These are phyloP conservation scores for Epinotia demarniana DNA, from an alignment of 2,888 invertebrate species.

Conservation along the genomic window DNA sequence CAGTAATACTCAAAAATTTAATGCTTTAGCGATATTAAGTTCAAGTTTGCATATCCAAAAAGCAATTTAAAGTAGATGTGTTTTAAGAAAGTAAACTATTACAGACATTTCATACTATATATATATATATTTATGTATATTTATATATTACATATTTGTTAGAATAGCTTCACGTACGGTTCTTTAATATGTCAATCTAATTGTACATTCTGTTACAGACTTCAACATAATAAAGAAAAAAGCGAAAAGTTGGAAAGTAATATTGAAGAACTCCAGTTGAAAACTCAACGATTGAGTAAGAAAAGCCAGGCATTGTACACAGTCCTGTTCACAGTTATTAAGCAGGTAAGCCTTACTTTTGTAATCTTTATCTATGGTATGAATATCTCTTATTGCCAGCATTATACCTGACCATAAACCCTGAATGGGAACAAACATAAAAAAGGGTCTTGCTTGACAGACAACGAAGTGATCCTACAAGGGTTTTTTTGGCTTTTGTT, in stretches of 20 bases:
- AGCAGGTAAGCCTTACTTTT: conserved; percentile 20
- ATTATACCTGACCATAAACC: too few relatives aligned
- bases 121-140: neutral
- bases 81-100: neutral
- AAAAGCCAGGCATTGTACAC: conserved; percentile 42
- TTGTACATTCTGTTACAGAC: conserved; percentile 49
- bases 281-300: conserved; percentile 47
- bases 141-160: neutral
- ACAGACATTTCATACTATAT: neutral
- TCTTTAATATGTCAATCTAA: conserved; percentile 6
- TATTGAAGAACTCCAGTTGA: conserved; percentile 50
- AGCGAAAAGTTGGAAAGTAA: conserved; percentile 48
- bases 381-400: too few relatives aligned
- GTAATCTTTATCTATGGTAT: neutral
- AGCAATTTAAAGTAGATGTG: neutral
- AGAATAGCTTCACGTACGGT: conserved; percentile 11
- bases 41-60: neutral
- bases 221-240: conserved; percentile 55
- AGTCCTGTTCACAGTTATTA: conserved; percentile 19
- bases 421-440: too few relatives aligned
- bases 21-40: conserved; percentile 37
- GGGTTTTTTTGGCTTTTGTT: too few relatives aligned
- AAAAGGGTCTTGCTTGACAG: too few relatives aligned
- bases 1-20: neutral
- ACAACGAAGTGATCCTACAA: too few relatives aligned